phyloP scores from a whole-genome alignment of 1,140 invertebrate genomes.

The Berghia stephanieae region DNA sequence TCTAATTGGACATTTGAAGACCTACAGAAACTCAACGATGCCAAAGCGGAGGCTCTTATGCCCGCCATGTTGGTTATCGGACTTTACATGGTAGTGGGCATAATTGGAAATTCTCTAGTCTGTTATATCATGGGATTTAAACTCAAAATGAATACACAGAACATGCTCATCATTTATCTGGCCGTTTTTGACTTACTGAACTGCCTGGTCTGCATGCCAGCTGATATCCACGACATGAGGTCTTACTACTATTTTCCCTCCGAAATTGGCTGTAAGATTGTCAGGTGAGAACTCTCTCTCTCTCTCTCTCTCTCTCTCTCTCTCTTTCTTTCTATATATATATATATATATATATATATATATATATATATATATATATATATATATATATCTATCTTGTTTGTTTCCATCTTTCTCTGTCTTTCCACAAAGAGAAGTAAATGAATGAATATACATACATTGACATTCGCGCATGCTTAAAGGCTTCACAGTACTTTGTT shows the following conservation, averaged over 20 bases:
- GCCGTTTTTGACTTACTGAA: constrained; percentile 51
- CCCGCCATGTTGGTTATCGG: constrained; percentile 41
- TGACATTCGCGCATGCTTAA: too few species aligned
- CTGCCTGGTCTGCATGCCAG: constrained; percentile 41
- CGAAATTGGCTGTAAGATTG: constrained; percentile 34
- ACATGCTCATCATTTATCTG: constrained; percentile 43
- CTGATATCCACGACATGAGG: constrained; percentile 40
- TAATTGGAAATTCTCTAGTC: constrained; percentile 44
- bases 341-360: too few species aligned
- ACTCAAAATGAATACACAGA: constrained; percentile 38
- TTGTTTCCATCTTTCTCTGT: too few species aligned
- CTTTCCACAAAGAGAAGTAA: too few species aligned
- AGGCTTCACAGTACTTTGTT: too few species aligned
- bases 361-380: too few species aligned
- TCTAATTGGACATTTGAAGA: too few species aligned
- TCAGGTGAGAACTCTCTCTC: too few species aligned
- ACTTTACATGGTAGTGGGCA: constrained; percentile 42
- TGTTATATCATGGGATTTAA: constrained; percentile 42
- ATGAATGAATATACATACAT: too few species aligned
- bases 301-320: too few species aligned
- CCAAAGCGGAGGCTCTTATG: constrained; percentile 30
- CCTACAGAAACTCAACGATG: constrained; percentile 43
- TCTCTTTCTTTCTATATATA: too few species aligned
- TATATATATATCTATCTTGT: too few species aligned
- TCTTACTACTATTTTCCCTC: constrained; percentile 37